Percentiles rank a stretch among this genome's conserved stretches.
phyloP scores from a whole-genome alignment of 53 echinoderm and acorn worm species.

The Echinometra lucunter region DNA sequence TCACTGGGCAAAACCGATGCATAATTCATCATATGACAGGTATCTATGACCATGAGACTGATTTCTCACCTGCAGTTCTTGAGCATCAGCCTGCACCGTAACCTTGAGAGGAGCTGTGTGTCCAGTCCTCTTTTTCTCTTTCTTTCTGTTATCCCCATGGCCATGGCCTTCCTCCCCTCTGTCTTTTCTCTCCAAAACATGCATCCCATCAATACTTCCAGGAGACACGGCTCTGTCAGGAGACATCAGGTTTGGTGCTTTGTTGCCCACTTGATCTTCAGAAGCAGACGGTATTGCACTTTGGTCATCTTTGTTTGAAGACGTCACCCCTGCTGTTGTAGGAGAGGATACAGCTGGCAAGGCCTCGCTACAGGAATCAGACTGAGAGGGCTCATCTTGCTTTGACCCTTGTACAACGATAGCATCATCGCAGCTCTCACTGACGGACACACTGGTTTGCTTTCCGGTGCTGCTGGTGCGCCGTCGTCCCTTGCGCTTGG shows the following conservation, averaged over 20 bases:
- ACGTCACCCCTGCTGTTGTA: not conserved
- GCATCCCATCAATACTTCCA: constrained; percentile 47
- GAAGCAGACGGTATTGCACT: not conserved
- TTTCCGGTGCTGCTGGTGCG: constrained; percentile 81
- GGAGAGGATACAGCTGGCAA: not conserved
- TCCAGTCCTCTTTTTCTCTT: not conserved
- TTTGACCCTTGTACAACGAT: not conserved
- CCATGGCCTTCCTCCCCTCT: not conserved
- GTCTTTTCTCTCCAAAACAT: not conserved
- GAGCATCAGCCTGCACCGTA: not conserved
- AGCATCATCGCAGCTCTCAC: constrained; percentile 69
- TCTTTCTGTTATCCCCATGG: not conserved
- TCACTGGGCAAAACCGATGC: not conserved
- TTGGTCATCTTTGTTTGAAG: not conserved
- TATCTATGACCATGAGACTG: not conserved
- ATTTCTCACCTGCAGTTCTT: not conserved
- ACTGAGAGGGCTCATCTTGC: not conserved
- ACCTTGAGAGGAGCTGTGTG: not conserved
- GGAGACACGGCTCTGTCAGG: not conserved
- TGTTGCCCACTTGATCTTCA: not conserved
- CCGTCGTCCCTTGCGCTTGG: constrained; percentile 78
- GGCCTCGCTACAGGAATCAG: constrained; percentile 18
- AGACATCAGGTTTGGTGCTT: not conserved
- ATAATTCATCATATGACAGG: not conserved
- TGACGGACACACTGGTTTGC: constrained; percentile 52